Conservation (phyloP, 2,888 invertebrate genomes). For the Rhamnusium bicolor region DNA sequence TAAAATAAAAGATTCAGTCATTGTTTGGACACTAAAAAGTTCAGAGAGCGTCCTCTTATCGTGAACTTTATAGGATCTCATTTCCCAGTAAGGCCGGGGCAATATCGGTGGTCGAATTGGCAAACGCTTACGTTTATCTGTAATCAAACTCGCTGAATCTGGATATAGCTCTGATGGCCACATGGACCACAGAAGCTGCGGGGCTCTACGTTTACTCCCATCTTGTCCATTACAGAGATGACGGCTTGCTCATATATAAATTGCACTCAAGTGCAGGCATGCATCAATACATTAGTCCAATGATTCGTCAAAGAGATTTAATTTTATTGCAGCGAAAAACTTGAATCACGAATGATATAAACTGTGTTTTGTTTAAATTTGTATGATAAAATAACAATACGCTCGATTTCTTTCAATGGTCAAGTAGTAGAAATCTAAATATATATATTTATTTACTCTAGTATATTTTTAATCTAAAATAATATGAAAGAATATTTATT, state of each 20-base stretch:
- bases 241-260: slow-evolving; percentile 27
- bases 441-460: no score
- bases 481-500: no score
- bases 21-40: slow-evolving; percentile 62
- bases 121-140: slow-evolving; percentile 43
- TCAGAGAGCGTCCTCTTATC: slow-evolving; percentile 53
- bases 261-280: slow-evolving; percentile 39
- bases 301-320: background rate
- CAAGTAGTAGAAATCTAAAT: no score
- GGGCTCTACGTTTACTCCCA: slow-evolving; percentile 25
- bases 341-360: background rate
- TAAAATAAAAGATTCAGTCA: slow-evolving; percentile 62
- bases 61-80: slow-evolving; percentile 55
- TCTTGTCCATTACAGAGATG: slow-evolving; percentile 44
- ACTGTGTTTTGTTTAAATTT: background rate
- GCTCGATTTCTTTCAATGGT: background rate
- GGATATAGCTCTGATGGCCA: slow-evolving; percentile 12
- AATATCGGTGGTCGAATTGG: slow-evolving; percentile 44
- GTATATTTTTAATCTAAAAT: no score
- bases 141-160: slow-evolving; percentile 37
- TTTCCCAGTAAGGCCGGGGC: slow-evolving; percentile 53
- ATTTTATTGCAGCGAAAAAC: background rate
- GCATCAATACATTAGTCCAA: slow-evolving; percentile 26
- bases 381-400: background rate
- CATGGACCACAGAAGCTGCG: slow-evolving; percentile 24